These are phyloP conservation scores for Drosophila tristis DNA, from an alignment of 1,140 invertebrate species.

Conservation along the genomic window DNA sequence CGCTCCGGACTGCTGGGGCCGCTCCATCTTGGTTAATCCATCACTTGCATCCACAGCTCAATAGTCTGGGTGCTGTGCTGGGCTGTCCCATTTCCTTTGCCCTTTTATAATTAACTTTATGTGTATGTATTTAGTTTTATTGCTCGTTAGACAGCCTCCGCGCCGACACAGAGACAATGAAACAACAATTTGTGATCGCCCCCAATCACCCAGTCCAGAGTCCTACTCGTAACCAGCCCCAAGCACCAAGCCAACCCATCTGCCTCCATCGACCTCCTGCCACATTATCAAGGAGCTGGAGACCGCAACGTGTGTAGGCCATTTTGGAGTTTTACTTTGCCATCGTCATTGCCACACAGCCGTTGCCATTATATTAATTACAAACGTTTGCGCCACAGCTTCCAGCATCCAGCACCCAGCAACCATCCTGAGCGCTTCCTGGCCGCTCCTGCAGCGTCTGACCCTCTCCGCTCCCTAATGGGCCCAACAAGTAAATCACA, in stretches of 20 bases:
- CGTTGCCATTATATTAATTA: conserved; percentile 81
- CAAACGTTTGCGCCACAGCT: conserved; percentile 72
- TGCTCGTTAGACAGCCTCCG: conserved; percentile 73
- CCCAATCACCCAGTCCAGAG: conserved; percentile 26
- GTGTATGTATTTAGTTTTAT: conserved; percentile 83
- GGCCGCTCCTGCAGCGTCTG: conserved; percentile 17
- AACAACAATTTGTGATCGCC: conserved; percentile 77
- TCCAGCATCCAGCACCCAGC: conserved; percentile 14
- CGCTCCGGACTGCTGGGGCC: neutral
- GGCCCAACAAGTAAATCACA: conserved; percentile 81
- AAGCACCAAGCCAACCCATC: neutral
- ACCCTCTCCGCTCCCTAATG: conserved; percentile 57
- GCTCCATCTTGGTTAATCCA: conserved; percentile 76
- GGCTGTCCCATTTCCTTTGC: conserved; percentile 67
- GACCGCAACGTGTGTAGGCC: conserved; percentile 75
- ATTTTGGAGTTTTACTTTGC: conserved; percentile 70
- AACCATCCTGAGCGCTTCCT: conserved; percentile 8
- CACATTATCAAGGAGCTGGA: neutral
- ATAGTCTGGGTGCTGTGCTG: conserved; percentile 67
- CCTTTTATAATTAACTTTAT: conserved; percentile 83
- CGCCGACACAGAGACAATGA: conserved; percentile 66
- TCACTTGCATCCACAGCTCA: conserved; percentile 78
- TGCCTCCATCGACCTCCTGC: neutral
- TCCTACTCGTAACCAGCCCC: neutral
- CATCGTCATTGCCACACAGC: conserved; percentile 49